phyloP scores from a whole-genome alignment of 2,113 vertebrate genomes.

The Cryptoleucopteryx plumbea region DNA sequence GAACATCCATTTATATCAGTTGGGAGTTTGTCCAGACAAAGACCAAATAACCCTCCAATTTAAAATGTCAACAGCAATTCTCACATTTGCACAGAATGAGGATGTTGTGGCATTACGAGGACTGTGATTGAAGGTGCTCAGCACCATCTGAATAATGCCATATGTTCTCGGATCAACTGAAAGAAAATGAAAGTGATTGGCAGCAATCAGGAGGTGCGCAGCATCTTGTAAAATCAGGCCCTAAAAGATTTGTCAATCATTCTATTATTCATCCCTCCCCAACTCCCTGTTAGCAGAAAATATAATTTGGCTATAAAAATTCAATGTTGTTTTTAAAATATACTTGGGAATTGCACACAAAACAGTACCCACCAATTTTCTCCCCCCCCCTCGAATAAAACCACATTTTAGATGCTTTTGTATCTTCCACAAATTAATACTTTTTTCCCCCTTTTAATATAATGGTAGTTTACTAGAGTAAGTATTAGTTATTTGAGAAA shows the following conservation, averaged over 20 bases:
- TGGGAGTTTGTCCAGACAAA: slow-evolving; percentile 48
- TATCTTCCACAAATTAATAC: not conserved
- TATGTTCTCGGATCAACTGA: slow-evolving; percentile 49
- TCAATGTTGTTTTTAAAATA: slow-evolving; percentile 55
- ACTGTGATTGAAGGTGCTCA: slow-evolving; percentile 60
- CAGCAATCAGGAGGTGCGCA: slow-evolving; percentile 59
- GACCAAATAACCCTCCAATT: slow-evolving; percentile 54
- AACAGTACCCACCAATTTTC: slow-evolving; percentile 41
- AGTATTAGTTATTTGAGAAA: not conserved
- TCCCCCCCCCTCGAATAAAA: not conserved
- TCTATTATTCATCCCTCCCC: slow-evolving; percentile 40
- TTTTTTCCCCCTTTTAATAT: not conserved
- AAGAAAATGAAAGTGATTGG: slow-evolving; percentile 60
- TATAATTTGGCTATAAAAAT: slow-evolving; percentile 70
- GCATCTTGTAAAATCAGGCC: slow-evolving; percentile 64
- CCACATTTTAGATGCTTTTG: not conserved
- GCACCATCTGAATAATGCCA: slow-evolving; percentile 66
- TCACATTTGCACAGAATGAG: slow-evolving; percentile 53
- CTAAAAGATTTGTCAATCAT: slow-evolving; percentile 69
- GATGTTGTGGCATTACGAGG: slow-evolving; percentile 44
- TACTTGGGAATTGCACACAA: slow-evolving; percentile 55
- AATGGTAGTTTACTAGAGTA: not conserved
- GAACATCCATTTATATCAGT: slow-evolving; percentile 8
- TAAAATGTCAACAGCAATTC: slow-evolving; percentile 56
- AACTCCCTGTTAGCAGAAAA: slow-evolving; percentile 36